Evolutionary conservation across 2,888 invertebrate species (phyloP).

Genomic region (Drosophila pegasa): DNA sequence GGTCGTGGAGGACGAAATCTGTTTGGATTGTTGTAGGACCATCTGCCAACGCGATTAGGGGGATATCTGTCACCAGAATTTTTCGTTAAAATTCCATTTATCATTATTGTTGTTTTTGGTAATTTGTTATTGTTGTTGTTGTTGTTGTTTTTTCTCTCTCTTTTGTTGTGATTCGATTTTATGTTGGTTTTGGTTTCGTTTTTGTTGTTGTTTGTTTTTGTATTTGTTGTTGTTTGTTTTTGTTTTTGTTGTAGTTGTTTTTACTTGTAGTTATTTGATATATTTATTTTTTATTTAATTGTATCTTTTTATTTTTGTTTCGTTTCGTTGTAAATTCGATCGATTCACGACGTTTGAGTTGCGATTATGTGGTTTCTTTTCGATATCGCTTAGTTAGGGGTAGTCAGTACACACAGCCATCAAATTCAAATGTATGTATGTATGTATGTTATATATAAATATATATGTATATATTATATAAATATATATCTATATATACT

Average conservation of each 20-base stretch:
- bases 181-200: conserved; percentile 12
- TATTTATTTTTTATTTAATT: not conserved
- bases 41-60: conserved; percentile 40
- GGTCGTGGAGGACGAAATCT: conserved; percentile 31
- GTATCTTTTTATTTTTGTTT: conserved; percentile 15
- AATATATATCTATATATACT: conserved; percentile 32
- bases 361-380: too few relatives aligned
- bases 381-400: conserved; percentile 49
- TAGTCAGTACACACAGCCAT: conserved; percentile 77
- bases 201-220: conserved; percentile 35
- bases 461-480: conserved; percentile 29
- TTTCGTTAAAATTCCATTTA: conserved; percentile 37
- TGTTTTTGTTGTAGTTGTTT: conserved; percentile 25
- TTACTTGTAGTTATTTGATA: conserved; percentile 23
- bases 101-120: conserved; percentile 14
- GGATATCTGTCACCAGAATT: conserved; percentile 53
- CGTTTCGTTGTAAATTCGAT: conserved; percentile 6
- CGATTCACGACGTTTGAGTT: conserved; percentile 23
- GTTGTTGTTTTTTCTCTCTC: conserved; percentile 17
- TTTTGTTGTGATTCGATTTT: conserved; percentile 14
- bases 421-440: conserved; percentile 39
- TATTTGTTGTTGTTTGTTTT: conserved; percentile 24
- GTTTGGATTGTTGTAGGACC: conserved; percentile 23
- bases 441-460: conserved; percentile 29
- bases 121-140: conserved; percentile 22